Base-by-base conservation (phyloP, 2,113 vertebrate species). In the Felis catus region DNA sequence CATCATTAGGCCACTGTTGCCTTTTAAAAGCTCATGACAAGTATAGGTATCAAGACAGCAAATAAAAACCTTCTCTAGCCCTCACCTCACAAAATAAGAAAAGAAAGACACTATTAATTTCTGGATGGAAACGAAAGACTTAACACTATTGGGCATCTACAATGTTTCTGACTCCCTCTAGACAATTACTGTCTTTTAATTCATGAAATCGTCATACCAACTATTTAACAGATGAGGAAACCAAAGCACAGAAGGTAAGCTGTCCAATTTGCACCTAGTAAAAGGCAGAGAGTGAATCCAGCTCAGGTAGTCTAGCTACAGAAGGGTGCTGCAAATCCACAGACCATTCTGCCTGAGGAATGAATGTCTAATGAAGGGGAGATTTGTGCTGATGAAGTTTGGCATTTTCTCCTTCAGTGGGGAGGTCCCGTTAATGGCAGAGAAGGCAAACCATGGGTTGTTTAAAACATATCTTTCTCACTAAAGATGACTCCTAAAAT, bases 381-480 rank as follows among this genome's bases (percentile, higher is more conserved):
- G 25, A 65, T 33, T 66, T 82, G 51, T 71, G 55, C 15, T 51
- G 31, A 15, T 65, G 31, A 83, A 61, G 91, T 68, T 0, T 36
- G 23, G 1, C 5, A 41, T 78, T 79, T 90, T 91, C 36, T 92
- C 65, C 36, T 73, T 41, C 79, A 61, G 15, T 39, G 36, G 9
- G 53, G 58, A 85, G 83, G 82, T 73, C 5, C 12, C 61, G 51
- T 3, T 93, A 58, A 63, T 11, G 58, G 33, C 21, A 94, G 33
- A 96, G 53, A 91, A 91, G 39, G 55, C 85, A 94, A 95, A 55
- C 5, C 4, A 19, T 9, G 45, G 12, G 5, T 51, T 84, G 4
- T 70, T 85, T 89, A 89, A 96, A 92, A 79, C 36, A 25, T 11
- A 84, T 14, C 12, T 79, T 90, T 80, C 33, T 88, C 68, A 95